Conservation (phyloP, 2,888 invertebrate genomes). For the Byasa hedistus region DNA sequence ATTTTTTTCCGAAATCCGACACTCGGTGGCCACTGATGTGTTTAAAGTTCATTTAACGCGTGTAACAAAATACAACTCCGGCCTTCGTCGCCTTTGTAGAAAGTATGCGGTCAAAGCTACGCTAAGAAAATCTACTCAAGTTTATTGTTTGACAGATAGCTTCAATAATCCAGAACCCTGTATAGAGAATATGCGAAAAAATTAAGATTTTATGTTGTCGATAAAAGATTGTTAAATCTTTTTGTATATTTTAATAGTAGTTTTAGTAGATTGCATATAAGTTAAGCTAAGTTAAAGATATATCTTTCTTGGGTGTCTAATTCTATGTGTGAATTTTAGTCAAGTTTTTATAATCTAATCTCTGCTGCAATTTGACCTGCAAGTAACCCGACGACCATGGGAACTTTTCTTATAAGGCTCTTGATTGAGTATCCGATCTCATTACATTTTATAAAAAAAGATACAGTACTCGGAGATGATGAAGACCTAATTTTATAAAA, state of each 20-base stretch:
- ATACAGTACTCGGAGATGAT: background rate
- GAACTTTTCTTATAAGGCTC: conserved; percentile 11
- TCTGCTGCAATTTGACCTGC: conserved; percentile 19
- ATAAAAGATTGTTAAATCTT: too few relatives aligned
- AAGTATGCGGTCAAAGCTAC: conserved; percentile 13
- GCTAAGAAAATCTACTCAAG: conserved; percentile 9
- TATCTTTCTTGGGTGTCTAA: background rate
- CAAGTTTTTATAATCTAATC: conserved; percentile 16
- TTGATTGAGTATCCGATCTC: conserved; percentile 10
- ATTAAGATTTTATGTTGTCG: too few relatives aligned
- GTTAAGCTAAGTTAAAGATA: too few relatives aligned
- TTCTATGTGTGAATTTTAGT: conserved; percentile 12
- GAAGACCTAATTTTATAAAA: too few relatives aligned
- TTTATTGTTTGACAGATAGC: conserved; percentile 2
- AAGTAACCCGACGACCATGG: conserved; percentile 24
- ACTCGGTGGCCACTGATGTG: conserved; percentile 14
- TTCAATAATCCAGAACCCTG: background rate
- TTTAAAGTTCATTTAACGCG: conserved; percentile 33
- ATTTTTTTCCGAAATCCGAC: conserved; percentile 21
- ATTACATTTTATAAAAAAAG: conserved; percentile 2
- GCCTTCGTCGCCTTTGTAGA: conserved; percentile 22
- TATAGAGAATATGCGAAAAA: too few relatives aligned
- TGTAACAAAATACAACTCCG: conserved; percentile 30
- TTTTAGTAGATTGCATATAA: too few relatives aligned
- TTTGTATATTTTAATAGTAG: too few relatives aligned